phyloP scores from a whole-genome alignment of 1,140 invertebrate genomes.

The Subanguina moxae region DNA sequence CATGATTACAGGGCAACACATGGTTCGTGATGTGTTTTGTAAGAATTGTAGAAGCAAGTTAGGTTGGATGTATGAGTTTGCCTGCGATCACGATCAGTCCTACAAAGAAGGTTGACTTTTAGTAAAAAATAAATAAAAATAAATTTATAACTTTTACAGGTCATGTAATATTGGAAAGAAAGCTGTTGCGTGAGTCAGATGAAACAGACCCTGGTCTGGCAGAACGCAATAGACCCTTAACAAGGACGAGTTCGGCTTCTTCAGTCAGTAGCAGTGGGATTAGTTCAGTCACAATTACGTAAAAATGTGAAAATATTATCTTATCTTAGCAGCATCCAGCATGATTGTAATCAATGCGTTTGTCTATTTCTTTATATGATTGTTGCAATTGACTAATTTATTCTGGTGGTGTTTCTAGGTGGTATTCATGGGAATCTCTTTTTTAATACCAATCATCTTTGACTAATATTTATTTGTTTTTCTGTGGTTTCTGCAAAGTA shows the following conservation, averaged over 20 bases:
- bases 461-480: too few species aligned
- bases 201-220: conserved; percentile 33
- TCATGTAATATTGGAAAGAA: conserved; percentile 34
- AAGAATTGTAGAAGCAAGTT: conserved; percentile 37
- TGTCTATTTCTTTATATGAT: too few species aligned
- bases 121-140: neutral
- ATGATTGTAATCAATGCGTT: too few species aligned
- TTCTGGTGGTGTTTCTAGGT: too few species aligned
- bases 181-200: conserved; percentile 35
- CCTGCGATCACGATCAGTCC: conserved; percentile 43
- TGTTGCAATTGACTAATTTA: too few species aligned
- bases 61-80: conserved; percentile 58
- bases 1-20: conserved; percentile 52
- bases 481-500: too few species aligned
- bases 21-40: conserved; percentile 50
- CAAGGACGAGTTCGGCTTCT: conserved; percentile 27
- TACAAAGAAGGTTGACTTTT: conserved; percentile 47
- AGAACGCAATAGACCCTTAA: conserved; percentile 26
- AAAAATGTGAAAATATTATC: neutral
- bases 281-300: conserved; percentile 38
- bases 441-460: too few species aligned
- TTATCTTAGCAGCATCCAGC: neutral
- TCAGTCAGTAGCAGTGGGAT: conserved; percentile 41
- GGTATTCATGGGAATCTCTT: too few species aligned
- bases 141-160: conserved; percentile 33